Conservation (phyloP, 2,888 invertebrate genomes). For the Ophion ventricosus region DNA sequence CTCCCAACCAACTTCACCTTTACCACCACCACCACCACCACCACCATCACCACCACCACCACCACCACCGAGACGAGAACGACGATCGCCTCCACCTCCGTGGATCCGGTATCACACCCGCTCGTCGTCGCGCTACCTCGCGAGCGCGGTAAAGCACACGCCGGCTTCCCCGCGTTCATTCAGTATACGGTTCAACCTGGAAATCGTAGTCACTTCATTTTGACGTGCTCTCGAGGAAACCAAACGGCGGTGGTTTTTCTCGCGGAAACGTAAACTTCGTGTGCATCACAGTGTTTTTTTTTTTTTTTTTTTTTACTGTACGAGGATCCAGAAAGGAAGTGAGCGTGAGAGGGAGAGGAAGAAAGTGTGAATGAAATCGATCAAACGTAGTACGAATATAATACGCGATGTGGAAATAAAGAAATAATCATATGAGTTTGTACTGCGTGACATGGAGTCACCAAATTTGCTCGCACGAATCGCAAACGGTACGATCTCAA, state of each 20-base stretch:
- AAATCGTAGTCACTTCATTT: constrained; percentile 63
- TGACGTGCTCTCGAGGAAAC: constrained; percentile 43
- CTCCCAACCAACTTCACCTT: constrained; percentile 37
- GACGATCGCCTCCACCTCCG: constrained; percentile 50
- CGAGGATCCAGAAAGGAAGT: background rate
- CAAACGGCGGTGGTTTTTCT: constrained; percentile 36
- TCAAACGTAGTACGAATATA: background rate
- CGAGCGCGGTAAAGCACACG: constrained; percentile 66
- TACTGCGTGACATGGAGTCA: background rate
- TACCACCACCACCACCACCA: constrained; percentile 45
- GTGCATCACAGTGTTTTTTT: background rate
- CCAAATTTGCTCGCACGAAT: too few species aligned
- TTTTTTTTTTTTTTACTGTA: too few species aligned
- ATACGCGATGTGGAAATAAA: background rate
- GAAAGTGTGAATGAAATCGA: background rate
- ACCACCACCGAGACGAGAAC: constrained; percentile 16
- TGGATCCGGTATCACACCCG: constrained; percentile 47
- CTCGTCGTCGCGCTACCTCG: constrained; percentile 48
- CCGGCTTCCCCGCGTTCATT: constrained; percentile 65
- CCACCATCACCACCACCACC: constrained; percentile 23
- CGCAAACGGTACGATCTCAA: background rate
- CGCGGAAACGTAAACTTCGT: constrained; percentile 1
- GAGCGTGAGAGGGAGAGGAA: background rate
- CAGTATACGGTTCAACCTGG: constrained; percentile 63
- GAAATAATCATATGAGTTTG: background rate